These are phyloP conservation scores for Fregetta grallaria DNA, from an alignment of 2,113 vertebrate species.

Conservation along the genomic window DNA sequence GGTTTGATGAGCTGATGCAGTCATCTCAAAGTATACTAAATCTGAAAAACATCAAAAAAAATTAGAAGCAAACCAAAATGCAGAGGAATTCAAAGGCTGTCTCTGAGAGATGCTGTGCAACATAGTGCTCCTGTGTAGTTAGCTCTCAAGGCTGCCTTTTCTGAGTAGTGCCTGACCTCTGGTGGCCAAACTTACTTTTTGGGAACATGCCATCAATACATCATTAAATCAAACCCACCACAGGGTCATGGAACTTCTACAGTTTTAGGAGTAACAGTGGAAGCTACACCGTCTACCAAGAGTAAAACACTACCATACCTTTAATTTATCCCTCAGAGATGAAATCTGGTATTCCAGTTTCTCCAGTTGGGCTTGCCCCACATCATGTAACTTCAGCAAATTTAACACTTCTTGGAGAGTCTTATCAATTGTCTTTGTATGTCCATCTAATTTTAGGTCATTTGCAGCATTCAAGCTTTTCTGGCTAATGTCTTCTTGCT, in stretches of 20 bases:
- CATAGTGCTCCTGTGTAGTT: fast-evolving
- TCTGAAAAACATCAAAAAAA: fast-evolving
- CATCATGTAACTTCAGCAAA: slow-evolving; percentile 26
- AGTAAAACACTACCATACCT: slow-evolving; percentile 65
- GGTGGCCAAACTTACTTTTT: neutral
- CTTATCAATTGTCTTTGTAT: neutral
- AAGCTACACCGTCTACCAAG: neutral
- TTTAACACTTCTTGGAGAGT: slow-evolving; percentile 77
- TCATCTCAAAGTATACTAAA: neutral
- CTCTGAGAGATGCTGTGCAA: neutral
- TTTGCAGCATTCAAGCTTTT: neutral
- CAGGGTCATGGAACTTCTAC: neutral
- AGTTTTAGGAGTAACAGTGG: fast-evolving
- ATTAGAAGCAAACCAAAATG: fast-evolving
- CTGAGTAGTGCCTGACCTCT: neutral
- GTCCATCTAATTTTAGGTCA: neutral
- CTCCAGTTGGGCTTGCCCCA: slow-evolving; percentile 64
- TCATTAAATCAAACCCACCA: fast-evolving
- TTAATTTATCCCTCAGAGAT: slow-evolving; percentile 80
- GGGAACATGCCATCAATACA: neutral
- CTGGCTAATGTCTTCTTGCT: neutral
- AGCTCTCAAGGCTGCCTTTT: neutral
- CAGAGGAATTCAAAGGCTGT: neutral
- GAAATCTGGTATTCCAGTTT: slow-evolving; percentile 78
- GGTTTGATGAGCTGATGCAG: neutral